Conservation (phyloP, 2,888 invertebrate species). For the Lepidochrysops patricia region DNA sequence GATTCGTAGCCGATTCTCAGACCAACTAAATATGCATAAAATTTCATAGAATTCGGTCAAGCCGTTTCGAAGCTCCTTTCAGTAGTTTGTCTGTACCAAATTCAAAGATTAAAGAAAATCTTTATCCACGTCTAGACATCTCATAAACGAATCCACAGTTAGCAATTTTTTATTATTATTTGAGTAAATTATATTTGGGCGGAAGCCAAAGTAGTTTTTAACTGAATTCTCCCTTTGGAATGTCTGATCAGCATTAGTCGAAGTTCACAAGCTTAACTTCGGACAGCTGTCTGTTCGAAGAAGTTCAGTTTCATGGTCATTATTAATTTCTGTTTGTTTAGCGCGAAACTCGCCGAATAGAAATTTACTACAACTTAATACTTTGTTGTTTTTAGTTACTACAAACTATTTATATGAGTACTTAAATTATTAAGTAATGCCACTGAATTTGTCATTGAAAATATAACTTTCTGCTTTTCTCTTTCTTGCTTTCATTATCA, state of each 20-base stretch:
- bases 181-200: not conserved
- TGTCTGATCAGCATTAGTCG: not conserved
- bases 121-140: not conserved
- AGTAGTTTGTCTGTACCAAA: too few relatives aligned
- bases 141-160: not conserved
- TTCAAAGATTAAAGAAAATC: not conserved
- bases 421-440: too few relatives aligned
- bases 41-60: too few relatives aligned
- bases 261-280: not conserved
- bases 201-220: not conserved
- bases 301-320: not conserved
- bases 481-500: too few relatives aligned
- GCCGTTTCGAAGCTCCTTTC: too few relatives aligned
- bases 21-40: too few relatives aligned
- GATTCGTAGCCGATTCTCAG: too few relatives aligned
- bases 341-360: not conserved
- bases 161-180: not conserved
- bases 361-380: not conserved
- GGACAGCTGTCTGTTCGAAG: not conserved
- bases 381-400: not conserved
- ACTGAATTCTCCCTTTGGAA: not conserved
- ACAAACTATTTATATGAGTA: too few relatives aligned
- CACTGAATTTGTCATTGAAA: too few relatives aligned
- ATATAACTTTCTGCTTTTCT: too few relatives aligned
- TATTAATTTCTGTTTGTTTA: not conserved